Evolutionary conservation across 2,113 vertebrate species (phyloP).

Genomic region (Vidua chalybeata): DNA sequence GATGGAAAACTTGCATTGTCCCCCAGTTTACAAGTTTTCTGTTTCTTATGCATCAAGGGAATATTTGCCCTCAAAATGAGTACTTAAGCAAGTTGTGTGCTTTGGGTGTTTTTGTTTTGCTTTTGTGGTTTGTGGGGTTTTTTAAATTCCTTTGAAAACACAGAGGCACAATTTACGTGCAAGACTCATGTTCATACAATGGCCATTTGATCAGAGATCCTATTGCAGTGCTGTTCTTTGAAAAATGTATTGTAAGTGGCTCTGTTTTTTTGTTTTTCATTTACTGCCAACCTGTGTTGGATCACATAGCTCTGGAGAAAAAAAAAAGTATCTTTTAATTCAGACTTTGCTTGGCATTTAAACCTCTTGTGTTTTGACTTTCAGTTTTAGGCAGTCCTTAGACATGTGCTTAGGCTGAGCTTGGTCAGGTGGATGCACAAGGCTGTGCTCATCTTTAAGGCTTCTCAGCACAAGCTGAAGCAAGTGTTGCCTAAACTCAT

Average conservation of each 20-base stretch:
- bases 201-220: neutral
- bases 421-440: accelerated
- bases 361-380: neutral
- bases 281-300: neutral
- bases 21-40: neutral
- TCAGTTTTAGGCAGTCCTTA: neutral
- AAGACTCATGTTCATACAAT: neutral
- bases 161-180: neutral
- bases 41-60: neutral
- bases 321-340: neutral
- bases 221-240: neutral
- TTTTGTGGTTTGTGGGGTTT: neutral
- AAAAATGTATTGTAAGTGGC: neutral
- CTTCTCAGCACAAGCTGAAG: neutral
- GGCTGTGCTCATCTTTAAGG: neutral
- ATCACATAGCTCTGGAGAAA: neutral
- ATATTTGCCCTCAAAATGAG: neutral
- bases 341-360: neutral
- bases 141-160: neutral
- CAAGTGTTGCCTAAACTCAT: neutral
- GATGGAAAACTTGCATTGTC: neutral
- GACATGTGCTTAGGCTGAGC: neutral
- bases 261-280: neutral
- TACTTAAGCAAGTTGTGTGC: neutral
- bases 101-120: neutral